phyloP scores from a whole-genome alignment of 1,140 invertebrate species.

The Macrobrachium rosenbergii region DNA sequence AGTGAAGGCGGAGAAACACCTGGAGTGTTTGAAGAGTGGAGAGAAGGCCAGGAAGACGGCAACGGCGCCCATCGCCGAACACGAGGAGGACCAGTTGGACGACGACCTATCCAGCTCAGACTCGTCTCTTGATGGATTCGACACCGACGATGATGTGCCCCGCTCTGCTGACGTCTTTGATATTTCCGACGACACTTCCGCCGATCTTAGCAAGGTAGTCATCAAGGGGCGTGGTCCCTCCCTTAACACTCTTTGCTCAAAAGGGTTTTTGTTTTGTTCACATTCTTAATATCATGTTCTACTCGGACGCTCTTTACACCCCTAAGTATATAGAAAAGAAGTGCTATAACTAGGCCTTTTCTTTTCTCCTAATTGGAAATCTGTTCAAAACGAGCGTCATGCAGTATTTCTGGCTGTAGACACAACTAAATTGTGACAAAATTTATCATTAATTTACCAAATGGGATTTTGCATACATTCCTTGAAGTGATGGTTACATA shows the following conservation, averaged over 20 bases:
- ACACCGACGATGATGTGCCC: conserved; percentile 53
- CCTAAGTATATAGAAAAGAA: too few relatives aligned
- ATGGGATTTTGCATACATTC: too few relatives aligned
- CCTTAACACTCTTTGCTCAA: background rate
- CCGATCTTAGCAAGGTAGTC: conserved; percentile 65
- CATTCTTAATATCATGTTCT: background rate
- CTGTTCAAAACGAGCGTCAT: too few relatives aligned
- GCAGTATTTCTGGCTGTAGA: too few relatives aligned
- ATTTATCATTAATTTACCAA: too few relatives aligned
- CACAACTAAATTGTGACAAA: too few relatives aligned
- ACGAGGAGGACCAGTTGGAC: conserved; percentile 45
- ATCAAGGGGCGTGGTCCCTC: background rate
- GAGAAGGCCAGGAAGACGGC: background rate
- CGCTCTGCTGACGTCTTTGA: conserved; percentile 36
- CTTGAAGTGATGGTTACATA: too few relatives aligned
- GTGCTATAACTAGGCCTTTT: too few relatives aligned
- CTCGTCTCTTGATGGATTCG: conserved; percentile 57
- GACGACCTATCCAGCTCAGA: conserved; percentile 32
- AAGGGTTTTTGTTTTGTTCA: background rate
- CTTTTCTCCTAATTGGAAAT: too few relatives aligned
- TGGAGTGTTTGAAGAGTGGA: conserved; percentile 39
- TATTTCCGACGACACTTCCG: conserved; percentile 64
- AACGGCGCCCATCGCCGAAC: conserved; percentile 48
- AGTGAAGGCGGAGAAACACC: conserved; percentile 62
- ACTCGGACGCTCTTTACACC: too few relatives aligned